A percentile compares a stretch with the other conserved stretches of the same genome.
Conservation (phyloP, 2,113 vertebrate genomes). For the Balaeniceps rex region DNA sequence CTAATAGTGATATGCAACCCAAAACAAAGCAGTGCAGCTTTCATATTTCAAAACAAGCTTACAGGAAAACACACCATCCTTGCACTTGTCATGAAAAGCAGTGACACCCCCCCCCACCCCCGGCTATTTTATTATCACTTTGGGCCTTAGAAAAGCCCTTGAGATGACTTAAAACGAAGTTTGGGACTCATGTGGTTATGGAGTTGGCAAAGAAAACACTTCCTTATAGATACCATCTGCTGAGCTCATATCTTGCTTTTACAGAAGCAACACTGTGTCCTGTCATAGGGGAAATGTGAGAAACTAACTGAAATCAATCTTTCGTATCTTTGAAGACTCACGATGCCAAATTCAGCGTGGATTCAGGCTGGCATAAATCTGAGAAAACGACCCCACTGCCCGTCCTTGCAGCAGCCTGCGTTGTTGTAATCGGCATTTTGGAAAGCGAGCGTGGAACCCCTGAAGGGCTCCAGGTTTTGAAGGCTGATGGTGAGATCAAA, state of each 20-base stretch:
- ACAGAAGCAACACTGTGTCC: conserved; percentile 10
- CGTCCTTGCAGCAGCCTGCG: background rate
- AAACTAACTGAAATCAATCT: background rate
- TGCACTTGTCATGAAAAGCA: background rate
- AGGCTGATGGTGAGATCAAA: background rate
- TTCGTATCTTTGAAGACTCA: background rate
- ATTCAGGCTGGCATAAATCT: background rate
- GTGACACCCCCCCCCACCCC: background rate
- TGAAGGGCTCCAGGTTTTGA: background rate
- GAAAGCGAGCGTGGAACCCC: background rate
- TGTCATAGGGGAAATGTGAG: background rate
- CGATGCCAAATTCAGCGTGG: fast-evolving
- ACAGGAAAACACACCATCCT: background rate
- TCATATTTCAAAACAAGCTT: background rate
- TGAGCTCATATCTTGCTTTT: conserved; percentile 43
- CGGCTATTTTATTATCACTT: background rate
- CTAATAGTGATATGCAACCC: background rate
- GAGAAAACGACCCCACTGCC: background rate
- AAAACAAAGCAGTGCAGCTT: background rate
- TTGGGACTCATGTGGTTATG: background rate
- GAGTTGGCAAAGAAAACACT: conserved; percentile 39
- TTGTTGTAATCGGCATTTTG: background rate
- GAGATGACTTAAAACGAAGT: conserved; percentile 28
- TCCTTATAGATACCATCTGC: conserved; percentile 60
- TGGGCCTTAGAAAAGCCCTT: background rate